Conservation (phyloP, 2,888 invertebrate genomes). For the Xestia sexstrigata region DNA sequence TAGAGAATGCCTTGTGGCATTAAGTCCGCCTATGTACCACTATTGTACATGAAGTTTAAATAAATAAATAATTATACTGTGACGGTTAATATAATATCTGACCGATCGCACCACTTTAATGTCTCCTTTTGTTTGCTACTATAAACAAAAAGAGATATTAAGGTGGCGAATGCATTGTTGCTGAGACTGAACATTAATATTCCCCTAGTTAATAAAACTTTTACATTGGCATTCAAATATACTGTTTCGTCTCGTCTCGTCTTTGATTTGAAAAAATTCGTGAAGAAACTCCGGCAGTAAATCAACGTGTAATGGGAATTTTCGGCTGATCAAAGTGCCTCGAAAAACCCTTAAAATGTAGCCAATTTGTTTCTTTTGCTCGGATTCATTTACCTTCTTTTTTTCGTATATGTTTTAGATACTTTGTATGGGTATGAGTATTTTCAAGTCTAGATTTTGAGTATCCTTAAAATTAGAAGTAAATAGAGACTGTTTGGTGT, state of each 20-base stretch:
- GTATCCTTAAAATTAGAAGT: neutral
- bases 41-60: too few species aligned
- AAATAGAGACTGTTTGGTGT: neutral
- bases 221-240: conserved; percentile 53
- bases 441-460: neutral
- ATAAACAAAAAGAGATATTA: too few species aligned
- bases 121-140: too few species aligned
- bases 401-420: conserved; percentile 29
- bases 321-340: conserved; percentile 73
- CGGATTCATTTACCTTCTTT: conserved; percentile 49
- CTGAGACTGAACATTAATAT: conserved; percentile 2
- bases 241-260: conserved; percentile 39
- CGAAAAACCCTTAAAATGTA: conserved; percentile 73
- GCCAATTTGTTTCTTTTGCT: conserved; percentile 71
- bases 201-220: conserved; percentile 51
- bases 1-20: too few species aligned
- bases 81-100: too few species aligned
- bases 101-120: too few species aligned
- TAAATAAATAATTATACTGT: too few species aligned
- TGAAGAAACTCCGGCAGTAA: conserved; percentile 60
- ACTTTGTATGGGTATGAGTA: neutral
- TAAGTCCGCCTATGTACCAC: too few species aligned
- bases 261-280: conserved; percentile 60
- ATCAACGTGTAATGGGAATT: conserved; percentile 71
- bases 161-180: neutral